Evolutionary conservation across 2,113 vertebrate genomes (phyloP), one percentile per base, ranked within the genome.

Genomic region (Rhombomys opimus): DNA sequence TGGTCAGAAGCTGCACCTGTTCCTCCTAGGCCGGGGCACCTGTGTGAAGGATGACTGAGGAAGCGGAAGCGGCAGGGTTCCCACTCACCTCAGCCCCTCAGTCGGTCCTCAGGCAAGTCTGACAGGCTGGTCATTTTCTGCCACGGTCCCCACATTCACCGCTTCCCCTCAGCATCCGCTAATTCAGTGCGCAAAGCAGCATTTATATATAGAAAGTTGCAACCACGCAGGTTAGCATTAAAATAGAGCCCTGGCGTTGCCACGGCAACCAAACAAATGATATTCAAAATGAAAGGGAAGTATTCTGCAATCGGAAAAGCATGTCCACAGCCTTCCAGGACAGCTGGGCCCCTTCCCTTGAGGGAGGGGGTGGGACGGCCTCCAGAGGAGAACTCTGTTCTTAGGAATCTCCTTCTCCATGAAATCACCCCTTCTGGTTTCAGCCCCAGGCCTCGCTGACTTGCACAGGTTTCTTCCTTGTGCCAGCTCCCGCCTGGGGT

Each of bases 131-230:
- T 98, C 98, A 98, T 98, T 98, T 97, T 97, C 98, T 96, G 98
- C 97, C 97, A 96, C 90, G 0, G 85, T 98, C 92, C 95, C 97
- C 98, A 94, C 97, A 97, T 96, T 97, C 95, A 50, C 96, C 96
- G 96, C 95, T 98, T 98, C 98, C 98, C 98, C 54, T 88, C 97
- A 97, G 98, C 97, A 98, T 94, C 97, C 87, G 96, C 97, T 97
- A 97, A 98, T 98, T 98, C 97, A 98, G 97, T 97, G 98, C 98
- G 98, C 97, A 97, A 98, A 98, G 98, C 97, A 96, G 98, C 95
- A 97, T 97, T 99, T 99, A 99, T 98, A 99, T 99, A 98, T 99
- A 99, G 98, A 98, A 99, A 98, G 98, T 98, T 97, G 98, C 98
- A 95, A 95, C 97, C 25, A 98, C 97, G 98, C 98, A 98, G 98